Conservation (phyloP, 2,113 vertebrate species). For the Ctenodactylus gundi region DNA sequence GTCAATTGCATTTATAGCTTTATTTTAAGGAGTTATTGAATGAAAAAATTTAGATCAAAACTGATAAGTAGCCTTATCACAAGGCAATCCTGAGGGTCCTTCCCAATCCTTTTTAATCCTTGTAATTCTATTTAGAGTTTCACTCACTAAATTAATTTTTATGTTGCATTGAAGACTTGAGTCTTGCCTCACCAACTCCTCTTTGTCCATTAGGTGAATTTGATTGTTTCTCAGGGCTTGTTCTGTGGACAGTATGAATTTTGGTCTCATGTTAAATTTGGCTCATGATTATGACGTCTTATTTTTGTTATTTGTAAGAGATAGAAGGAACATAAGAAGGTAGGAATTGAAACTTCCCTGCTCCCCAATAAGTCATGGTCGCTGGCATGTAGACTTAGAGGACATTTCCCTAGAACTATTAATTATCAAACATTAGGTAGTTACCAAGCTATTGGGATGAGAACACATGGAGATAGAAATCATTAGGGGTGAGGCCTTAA, state of each 20-base stretch:
- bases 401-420: too few relatives aligned
- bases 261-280: neutral
- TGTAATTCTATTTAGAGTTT: neutral
- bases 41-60: slow-evolving; percentile 3
- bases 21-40: slow-evolving; percentile 23
- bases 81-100: neutral
- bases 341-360: too few relatives aligned
- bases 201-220: neutral
- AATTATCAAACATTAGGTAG: too few relatives aligned
- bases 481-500: too few relatives aligned
- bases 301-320: neutral
- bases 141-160: neutral
- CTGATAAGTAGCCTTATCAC: neutral
- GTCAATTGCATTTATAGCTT: neutral
- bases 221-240: neutral
- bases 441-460: too few relatives aligned
- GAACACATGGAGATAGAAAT: too few relatives aligned
- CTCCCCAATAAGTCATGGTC: too few relatives aligned
- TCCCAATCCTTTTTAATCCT: neutral
- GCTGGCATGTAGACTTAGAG: too few relatives aligned
- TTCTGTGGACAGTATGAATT: neutral
- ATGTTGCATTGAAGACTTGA: neutral
- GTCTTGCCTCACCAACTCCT: neutral
- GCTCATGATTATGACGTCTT: slow-evolving; percentile 10
- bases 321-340: too few relatives aligned